Percentiles rank a stretch among this genome's conserved stretches.
These are phyloP conservation scores for Malacosoma neustria DNA, from an alignment of 2,888 invertebrate species.

Conservation along the genomic window DNA sequence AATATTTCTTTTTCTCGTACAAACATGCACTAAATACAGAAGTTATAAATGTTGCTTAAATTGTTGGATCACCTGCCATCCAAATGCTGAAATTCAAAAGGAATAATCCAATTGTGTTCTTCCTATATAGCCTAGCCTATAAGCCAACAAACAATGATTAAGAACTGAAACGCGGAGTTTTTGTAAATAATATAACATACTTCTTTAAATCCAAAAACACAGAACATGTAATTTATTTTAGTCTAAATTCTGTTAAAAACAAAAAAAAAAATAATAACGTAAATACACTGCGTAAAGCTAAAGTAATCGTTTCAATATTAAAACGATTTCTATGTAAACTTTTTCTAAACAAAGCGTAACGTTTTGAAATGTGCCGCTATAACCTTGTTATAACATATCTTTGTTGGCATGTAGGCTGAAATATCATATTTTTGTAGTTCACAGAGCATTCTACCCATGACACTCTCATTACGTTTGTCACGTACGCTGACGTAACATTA, in stretches of 20 bases:
- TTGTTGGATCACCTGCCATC: too few species aligned
- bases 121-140: too few species aligned
- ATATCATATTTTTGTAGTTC: constrained; percentile 4
- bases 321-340: neutral
- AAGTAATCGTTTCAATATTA: too few species aligned
- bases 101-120: too few species aligned
- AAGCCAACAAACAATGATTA: neutral
- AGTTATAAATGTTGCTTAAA: too few species aligned
- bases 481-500: constrained; percentile 21
- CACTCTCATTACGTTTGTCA: constrained; percentile 37
- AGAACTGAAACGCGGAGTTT: neutral
- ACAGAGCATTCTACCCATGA: constrained; percentile 8
- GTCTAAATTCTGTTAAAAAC: too few species aligned
- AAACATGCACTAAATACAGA: too few species aligned
- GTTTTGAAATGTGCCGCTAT: constrained; percentile 4
- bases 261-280: too few species aligned
- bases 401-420: constrained; percentile 4
- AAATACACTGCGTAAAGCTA: too few species aligned
- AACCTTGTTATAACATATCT: constrained; percentile 1
- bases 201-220: neutral
- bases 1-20: too few species aligned
- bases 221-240: constrained; percentile 1
- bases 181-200: too few species aligned
- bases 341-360: constrained; percentile 2
- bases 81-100: too few species aligned